Evolutionary conservation across 1,140 invertebrate genomes (phyloP).

Genomic region (Drosophila bifasciata): DNA sequence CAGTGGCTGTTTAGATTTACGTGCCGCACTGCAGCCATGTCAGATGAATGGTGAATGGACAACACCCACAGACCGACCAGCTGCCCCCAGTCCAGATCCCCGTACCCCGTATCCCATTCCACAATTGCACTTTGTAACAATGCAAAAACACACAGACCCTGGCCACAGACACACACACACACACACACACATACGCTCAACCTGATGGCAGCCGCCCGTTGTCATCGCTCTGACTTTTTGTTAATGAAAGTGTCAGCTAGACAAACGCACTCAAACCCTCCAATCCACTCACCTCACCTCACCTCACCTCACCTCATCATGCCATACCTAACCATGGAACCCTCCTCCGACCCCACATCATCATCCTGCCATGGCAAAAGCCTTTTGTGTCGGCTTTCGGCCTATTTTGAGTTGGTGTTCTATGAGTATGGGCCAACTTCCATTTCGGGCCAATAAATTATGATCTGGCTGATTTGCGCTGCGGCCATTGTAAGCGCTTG

Average conservation of each 20-base stretch:
- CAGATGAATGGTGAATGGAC: conserved; percentile 54
- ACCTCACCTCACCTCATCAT: conserved; percentile 13
- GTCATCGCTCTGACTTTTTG: conserved; percentile 79
- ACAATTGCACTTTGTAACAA: conserved; percentile 73
- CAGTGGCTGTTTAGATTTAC: conserved; percentile 81
- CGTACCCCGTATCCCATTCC: neutral
- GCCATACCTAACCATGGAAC: neutral
- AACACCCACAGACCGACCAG: conserved; percentile 57
- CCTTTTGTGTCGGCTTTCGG: conserved; percentile 22
- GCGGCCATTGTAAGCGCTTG: conserved; percentile 34
- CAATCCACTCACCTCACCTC: conserved; percentile 4
- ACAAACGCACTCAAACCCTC: conserved; percentile 57
- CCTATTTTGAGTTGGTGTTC: conserved; percentile 12
- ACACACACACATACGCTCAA: conserved; percentile 8
- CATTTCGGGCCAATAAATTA: conserved; percentile 75
- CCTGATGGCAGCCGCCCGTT: conserved; percentile 35
- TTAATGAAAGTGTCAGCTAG: conserved; percentile 82
- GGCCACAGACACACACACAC: conserved; percentile 2
- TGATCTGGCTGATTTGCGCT: conserved; percentile 73
- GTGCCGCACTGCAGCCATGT: conserved; percentile 77
- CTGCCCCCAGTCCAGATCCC: conserved; percentile 23
- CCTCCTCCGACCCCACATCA: no score
- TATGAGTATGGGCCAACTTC: conserved; percentile 34
- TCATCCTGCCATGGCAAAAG: conserved; percentile 1
- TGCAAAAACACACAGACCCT: conserved; percentile 61